Evolutionary conservation across 2,888 invertebrate genomes (phyloP).

Genomic region (Gortyna flavago): DNA sequence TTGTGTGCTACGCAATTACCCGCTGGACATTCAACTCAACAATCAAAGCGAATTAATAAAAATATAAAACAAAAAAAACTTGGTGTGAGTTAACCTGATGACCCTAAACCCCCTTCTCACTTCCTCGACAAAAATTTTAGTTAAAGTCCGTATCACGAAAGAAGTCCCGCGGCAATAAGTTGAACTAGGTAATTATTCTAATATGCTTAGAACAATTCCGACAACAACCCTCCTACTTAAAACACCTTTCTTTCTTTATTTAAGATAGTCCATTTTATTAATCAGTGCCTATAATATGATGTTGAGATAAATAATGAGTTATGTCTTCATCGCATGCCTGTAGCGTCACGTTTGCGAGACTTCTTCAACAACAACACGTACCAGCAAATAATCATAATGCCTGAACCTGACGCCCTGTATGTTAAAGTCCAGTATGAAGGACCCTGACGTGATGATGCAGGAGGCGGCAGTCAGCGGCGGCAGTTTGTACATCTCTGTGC

Average conservation of each 20-base stretch:
- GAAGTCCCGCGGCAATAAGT: neutral
- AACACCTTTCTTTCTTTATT: no score
- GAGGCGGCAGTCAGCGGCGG: constrained; percentile 85
- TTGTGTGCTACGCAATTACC: neutral
- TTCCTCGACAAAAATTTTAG: neutral
- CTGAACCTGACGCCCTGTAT: constrained; percentile 85
- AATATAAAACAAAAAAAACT: neutral
- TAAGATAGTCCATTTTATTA: neutral
- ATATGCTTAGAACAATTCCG: neutral
- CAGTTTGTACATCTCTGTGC: constrained; percentile 84
- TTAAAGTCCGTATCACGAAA: neutral
- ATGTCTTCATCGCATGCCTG: neutral
- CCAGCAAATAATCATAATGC: constrained; percentile 84
- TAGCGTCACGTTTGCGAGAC: neutral
- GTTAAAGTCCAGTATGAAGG: constrained; percentile 87
- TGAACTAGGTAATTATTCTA: neutral
- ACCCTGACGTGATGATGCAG: constrained; percentile 86
- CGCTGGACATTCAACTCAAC: neutral
- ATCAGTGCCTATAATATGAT: neutral
- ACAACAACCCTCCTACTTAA: neutral
- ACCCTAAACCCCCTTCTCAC: neutral
- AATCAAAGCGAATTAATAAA: no score
- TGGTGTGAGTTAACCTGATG: neutral
- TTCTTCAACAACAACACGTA: constrained; percentile 63
- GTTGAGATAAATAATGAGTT: neutral